Conservation (phyloP, 2,888 invertebrate species). For the Druceiella hillmani region DNA sequence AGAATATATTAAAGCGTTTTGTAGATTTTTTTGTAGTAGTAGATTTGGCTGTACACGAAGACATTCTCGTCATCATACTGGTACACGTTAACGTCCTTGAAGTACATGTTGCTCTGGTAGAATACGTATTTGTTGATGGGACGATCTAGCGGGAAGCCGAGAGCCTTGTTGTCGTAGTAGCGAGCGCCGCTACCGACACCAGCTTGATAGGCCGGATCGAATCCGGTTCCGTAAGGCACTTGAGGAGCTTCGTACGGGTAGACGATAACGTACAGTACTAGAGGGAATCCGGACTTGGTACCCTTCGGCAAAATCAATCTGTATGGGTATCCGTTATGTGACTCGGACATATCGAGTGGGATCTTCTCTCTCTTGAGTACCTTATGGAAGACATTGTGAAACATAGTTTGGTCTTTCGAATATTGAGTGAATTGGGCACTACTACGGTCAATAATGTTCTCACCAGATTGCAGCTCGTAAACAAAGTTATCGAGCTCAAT, state of each 20-base stretch:
- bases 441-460: conserved; percentile 50
- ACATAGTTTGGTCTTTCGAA: conserved; percentile 50
- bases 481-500: conserved; percentile 32
- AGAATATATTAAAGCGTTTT: too few relatives aligned
- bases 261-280: conserved; percentile 49
- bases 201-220: conserved; percentile 43
- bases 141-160: conserved; percentile 44
- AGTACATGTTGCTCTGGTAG: conserved; percentile 27
- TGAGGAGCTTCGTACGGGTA: conserved; percentile 33
- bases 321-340: conserved; percentile 52
- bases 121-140: conserved; percentile 34
- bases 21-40: too few relatives aligned
- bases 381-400: conserved; percentile 47
- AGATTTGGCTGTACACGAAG: too few relatives aligned
- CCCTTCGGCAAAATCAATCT: conserved; percentile 54
- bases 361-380: conserved; percentile 34
- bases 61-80: too few relatives aligned
- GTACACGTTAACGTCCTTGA: conserved; percentile 47
- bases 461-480: conserved; percentile 45
- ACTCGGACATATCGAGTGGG: conserved; percentile 36
- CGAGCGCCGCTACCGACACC: conserved; percentile 41
- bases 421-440: conserved; percentile 53
- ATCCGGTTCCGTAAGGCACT: conserved; percentile 29
- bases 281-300: conserved; percentile 47
- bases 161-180: conserved; percentile 38